phyloP scores from a whole-genome alignment of 2,888 invertebrate species.

The Nomada fabriciana region DNA sequence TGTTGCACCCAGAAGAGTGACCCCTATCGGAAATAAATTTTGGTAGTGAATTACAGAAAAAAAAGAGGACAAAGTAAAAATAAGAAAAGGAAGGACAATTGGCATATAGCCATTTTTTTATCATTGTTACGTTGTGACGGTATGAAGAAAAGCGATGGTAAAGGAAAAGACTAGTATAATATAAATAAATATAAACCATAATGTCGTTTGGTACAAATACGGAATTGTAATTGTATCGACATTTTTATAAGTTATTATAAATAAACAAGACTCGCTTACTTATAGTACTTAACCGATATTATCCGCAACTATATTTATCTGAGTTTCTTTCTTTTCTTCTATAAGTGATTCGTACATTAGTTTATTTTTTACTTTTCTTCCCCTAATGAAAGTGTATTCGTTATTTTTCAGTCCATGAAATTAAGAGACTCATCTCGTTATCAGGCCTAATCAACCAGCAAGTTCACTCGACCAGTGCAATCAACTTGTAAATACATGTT shows the following conservation, averaged over 20 bases:
- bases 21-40: conserved; percentile 30
- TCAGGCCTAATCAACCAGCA: conserved; percentile 10
- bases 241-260: conserved; percentile 82
- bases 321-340: conserved; percentile 20
- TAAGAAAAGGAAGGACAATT: conserved; percentile 24
- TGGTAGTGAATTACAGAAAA: conserved; percentile 36
- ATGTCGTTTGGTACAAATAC: conserved; percentile 77
- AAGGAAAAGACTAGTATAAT: conserved; percentile 58
- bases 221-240: conserved; percentile 78
- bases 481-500: conserved; percentile 20
- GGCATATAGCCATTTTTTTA: conserved; percentile 43
- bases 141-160: conserved; percentile 40
- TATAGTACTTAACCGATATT: conserved; percentile 52
- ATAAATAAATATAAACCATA: conserved; percentile 65
- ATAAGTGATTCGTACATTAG: conserved; percentile 29
- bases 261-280: conserved; percentile 74
- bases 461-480: background rate
- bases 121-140: conserved; percentile 31
- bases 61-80: background rate
- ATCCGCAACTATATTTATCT: conserved; percentile 49
- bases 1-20: background rate
- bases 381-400: conserved; percentile 37
- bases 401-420: conserved; percentile 33
- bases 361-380: background rate
- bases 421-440: conserved; percentile 12